Evolutionary conservation across 2,888 invertebrate genomes (phyloP).

Genomic region (Folsomia manolachei): DNA sequence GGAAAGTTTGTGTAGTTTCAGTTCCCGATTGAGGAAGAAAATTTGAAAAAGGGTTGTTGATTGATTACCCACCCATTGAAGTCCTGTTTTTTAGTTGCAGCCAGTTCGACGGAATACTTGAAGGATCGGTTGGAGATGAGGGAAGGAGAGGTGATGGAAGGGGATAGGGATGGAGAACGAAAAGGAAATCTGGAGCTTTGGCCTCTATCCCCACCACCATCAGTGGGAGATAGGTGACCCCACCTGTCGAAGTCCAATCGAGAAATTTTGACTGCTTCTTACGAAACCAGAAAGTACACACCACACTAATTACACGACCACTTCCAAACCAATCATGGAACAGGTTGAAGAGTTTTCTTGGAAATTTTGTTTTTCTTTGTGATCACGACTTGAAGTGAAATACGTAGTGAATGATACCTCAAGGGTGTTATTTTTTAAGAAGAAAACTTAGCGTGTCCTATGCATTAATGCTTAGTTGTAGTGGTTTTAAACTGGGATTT

Average conservation of each 20-base stretch:
- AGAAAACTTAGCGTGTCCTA: no score
- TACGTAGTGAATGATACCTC: no score
- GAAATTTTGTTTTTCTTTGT: no score
- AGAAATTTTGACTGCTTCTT: constrained; percentile 81
- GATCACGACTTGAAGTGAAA: no score
- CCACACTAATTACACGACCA: neutral
- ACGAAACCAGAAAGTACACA: neutral
- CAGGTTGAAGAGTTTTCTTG: no score
- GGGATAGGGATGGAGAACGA: constrained; percentile 46
- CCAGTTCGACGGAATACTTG: constrained; percentile 44
- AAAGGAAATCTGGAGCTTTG: constrained; percentile 46
- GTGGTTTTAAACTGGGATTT: neutral
- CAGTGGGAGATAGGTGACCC: constrained; percentile 68
- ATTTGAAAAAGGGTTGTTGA: no score
- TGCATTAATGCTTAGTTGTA: no score
- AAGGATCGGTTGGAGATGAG: constrained; percentile 47
- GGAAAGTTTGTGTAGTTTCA: no score
- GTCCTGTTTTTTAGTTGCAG: constrained; percentile 43
- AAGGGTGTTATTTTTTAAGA: no score
- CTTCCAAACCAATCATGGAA: no score
- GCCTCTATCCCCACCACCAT: constrained; percentile 39
- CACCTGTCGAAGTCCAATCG: constrained; percentile 95
- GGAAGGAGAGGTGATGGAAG: constrained; percentile 45
- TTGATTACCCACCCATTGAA: constrained; percentile 49
- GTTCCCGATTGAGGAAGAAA: no score